A percentile compares a stretch with the other conserved stretches of the same genome.
Evolutionary conservation across 2,888 invertebrate species (phyloP).

Genomic region (Allophyes oxyacanthae): DNA sequence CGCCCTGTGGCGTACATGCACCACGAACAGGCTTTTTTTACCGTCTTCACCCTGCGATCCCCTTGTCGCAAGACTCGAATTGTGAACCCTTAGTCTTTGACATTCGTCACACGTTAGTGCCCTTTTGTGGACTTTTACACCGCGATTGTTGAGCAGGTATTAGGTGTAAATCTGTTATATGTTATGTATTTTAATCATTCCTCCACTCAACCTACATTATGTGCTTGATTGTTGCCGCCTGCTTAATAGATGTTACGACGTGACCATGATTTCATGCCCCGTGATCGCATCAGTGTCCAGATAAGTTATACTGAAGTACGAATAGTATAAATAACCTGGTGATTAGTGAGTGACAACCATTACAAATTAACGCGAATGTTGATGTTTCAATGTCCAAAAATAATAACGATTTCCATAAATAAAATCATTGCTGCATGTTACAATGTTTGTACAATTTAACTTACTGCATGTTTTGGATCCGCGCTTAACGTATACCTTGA

Average conservation of each 20-base stretch:
- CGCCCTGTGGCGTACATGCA: no score
- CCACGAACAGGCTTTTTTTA: no score
- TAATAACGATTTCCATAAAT: background rate
- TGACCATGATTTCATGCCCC: constrained; percentile 8
- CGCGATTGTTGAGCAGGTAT: constrained; percentile 32
- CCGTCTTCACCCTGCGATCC: no score
- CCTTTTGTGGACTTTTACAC: constrained; percentile 1
- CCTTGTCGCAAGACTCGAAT: no score
- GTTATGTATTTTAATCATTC: constrained; percentile 28
- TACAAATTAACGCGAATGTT: constrained; percentile 18
- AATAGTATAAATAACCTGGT: constrained; percentile 6
- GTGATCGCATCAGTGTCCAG: constrained; percentile 5
- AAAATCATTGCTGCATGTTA: constrained; percentile 29
- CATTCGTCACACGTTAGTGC: no score
- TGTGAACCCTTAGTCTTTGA: no score
- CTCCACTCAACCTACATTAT: constrained; percentile 16
- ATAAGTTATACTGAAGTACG: constrained; percentile 24
- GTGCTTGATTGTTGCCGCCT: constrained; percentile 38
- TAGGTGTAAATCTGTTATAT: constrained; percentile 24
- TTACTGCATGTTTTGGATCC: constrained; percentile 51
- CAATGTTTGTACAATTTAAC: constrained; percentile 18
- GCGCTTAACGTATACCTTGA: constrained; percentile 59
- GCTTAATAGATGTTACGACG: constrained; percentile 31
- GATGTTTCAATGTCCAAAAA: constrained; percentile 18
- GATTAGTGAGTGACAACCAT: constrained; percentile 59